These are phyloP conservation scores for Zenarchopterus dispar DNA, from an alignment of 2,797 vertebrate species.

Conservation along the genomic window DNA sequence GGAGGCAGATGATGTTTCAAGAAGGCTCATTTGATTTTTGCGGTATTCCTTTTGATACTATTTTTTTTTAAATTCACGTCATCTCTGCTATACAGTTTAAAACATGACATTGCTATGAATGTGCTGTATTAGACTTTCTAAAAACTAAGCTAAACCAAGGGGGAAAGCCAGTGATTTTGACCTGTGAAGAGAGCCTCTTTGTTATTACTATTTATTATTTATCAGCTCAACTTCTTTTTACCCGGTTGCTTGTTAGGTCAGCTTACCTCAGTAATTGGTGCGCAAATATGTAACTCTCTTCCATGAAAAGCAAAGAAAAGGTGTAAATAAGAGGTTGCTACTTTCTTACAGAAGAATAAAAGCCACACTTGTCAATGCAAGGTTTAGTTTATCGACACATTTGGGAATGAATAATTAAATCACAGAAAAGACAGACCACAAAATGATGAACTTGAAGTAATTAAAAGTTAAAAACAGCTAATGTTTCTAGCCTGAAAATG, in stretches of 20 bases:
- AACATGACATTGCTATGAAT: too few relatives aligned
- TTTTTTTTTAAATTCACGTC: background rate
- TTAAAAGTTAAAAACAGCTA: too few relatives aligned
- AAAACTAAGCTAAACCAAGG: too few relatives aligned
- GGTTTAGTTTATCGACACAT: too few relatives aligned
- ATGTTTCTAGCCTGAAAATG: too few relatives aligned
- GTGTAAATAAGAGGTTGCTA: too few relatives aligned
- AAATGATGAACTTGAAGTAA: too few relatives aligned
- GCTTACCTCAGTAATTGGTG: background rate
- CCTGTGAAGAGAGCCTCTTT: background rate
- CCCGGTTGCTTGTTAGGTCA: background rate
- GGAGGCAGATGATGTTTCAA: slow-evolving; percentile 27
- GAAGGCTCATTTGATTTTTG: slow-evolving; percentile 19
- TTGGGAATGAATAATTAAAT: too few relatives aligned
- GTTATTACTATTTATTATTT: background rate
- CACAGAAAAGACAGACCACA: too few relatives aligned
- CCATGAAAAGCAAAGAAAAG: background rate
- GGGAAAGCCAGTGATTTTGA: background rate
- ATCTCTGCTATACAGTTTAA: background rate
- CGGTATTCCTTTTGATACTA: background rate
- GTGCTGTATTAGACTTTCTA: too few relatives aligned
- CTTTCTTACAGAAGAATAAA: too few relatives aligned
- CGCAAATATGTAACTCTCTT: background rate
- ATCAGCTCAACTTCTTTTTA: background rate
- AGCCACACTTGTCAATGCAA: too few relatives aligned